These are phyloP conservation scores for Crocallis elinguaria DNA, from an alignment of 2,888 invertebrate species.

Conservation along the genomic window DNA sequence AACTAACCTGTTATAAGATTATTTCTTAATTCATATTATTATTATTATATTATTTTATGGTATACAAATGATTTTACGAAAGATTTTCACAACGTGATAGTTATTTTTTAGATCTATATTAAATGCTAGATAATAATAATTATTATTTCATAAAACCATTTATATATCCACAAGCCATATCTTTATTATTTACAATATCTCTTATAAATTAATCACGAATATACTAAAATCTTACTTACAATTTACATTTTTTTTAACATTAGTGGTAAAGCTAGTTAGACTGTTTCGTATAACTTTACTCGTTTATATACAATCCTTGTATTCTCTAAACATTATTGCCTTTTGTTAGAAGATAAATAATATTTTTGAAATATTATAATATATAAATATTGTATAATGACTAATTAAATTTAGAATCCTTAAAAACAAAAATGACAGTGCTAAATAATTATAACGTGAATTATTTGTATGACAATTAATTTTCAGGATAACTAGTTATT, in stretches of 20 bases:
- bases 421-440: no score
- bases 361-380: not conserved
- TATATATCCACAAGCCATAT: not conserved
- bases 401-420: no score
- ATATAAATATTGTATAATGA: no score
- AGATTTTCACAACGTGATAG: not conserved
- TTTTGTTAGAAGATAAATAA: conserved; percentile 18
- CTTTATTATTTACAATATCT: conserved; percentile 67
- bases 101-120: not conserved
- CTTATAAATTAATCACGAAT: conserved; percentile 48
- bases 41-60: conserved; percentile 20
- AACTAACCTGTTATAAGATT: conserved; percentile 48
- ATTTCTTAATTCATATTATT: conserved; percentile 41
- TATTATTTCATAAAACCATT: conserved; percentile 18
- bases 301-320: conserved; percentile 55
- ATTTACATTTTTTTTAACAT: conserved; percentile 70
- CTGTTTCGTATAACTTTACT: conserved; percentile 79
- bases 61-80: conserved; percentile 34
- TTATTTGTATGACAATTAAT: no score
- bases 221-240: conserved; percentile 66
- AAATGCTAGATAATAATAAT: conserved; percentile 2
- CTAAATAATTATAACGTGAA: no score
- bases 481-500: no score
- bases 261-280: conserved; percentile 70
- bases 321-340: conserved; percentile 24